Evolutionary conservation across 2,797 vertebrate species (phyloP), one percentile per base, ranked within the genome.

Genomic region (Thalassophryne amazonica): DNA sequence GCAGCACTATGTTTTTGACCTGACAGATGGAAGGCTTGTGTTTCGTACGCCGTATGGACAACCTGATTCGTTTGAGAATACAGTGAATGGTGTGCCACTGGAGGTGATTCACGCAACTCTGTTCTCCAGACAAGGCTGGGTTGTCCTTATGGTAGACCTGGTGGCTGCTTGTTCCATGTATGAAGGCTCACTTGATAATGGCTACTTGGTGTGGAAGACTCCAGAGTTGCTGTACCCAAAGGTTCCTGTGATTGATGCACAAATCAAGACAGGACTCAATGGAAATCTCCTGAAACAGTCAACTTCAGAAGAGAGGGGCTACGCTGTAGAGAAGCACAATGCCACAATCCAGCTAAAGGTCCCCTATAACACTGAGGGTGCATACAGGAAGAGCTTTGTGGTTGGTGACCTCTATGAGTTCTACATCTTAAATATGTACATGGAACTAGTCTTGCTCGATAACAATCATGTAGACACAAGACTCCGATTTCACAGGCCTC

Each of bases 111-210:
- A 74, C 13, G 80, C 84, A 2, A 84, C 67, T 0, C 31, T 91
- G 23, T 86, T 92, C 78, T 91, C 90, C 49, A 89, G 81, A 43
- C 88, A 87, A 71, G 78, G 81, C 52, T 92, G 89, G 91, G 38
- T 89, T 16, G 77, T 92, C 22, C 31, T 93, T 35, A 67, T 91
- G 53, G 81, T 93, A 1, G 91, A 94, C 46, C 74, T 92, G 0
- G 81, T 90, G 2, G 80, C 86, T 25, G 83, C 90, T 10, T 94
- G 91, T 33, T 88, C 92, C 2, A 46, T 73, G 39, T 20, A 76
- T 69, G n/a, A 76, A n/a, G 83, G 60, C 0, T 60, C 38, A 1
- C 83, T 64, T 42, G 43, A 73, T 3, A 59, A 68, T n/a, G 51
- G 49, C 9, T 40, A 56, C 4, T 27, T 87, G 21, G 10, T 42